Base-by-base conservation (phyloP, 2,888 invertebrate species). In the Tachystola acroxantha region DNA sequence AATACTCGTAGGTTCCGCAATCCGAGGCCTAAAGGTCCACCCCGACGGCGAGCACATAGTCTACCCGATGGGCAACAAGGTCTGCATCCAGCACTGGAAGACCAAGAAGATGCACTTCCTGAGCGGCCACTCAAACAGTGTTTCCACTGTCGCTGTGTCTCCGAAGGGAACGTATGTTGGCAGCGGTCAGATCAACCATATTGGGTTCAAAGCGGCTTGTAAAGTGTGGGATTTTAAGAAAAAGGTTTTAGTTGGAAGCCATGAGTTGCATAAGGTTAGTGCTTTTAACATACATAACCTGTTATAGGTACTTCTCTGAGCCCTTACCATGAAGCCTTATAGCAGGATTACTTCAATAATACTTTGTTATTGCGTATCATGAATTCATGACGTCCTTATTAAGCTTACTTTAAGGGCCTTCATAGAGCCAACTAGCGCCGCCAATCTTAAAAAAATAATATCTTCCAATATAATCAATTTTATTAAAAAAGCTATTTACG, bases 171-270 rank as follows among this genome's bases (percentile, higher is more conserved):
- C 91, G 12, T 94, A 90, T 57, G 84, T 98, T 25, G 97, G 95
- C 3, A 96, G 97, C 0, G 97, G 97, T 0, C 96, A 97, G 77
- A 90, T 93, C 25, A 97, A 95, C 63, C 94, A 96, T 62, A 94
- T 96, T 72, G 97, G 97, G 3, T 97, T 96, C 69, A 95, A 94
- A 71, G 92, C 97, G 0, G 90, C 91, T 39, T 93, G 95, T 0
- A 96, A 96, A 47, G 74, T 98, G 10, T 98, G 97, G 97, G 91
- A 96, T 63, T 97, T 93, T 64, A 86, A 90, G 9, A 89, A 87
- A 33, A 89, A 88, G 45, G 74, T 75, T 20, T 80, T 91, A 42
- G 62, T 93, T 20, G 90, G 91, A 0, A 91, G 91, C 34, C 93
- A 97, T 71, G 93, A 94, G 63, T 79, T 96, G 29, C 98, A 98